Percentiles rank a stretch among this genome's conserved stretches.
These are phyloP conservation scores for Rhinatrema bivittatum DNA, from an alignment of 2,797 vertebrate genomes.

Conservation along the genomic window DNA sequence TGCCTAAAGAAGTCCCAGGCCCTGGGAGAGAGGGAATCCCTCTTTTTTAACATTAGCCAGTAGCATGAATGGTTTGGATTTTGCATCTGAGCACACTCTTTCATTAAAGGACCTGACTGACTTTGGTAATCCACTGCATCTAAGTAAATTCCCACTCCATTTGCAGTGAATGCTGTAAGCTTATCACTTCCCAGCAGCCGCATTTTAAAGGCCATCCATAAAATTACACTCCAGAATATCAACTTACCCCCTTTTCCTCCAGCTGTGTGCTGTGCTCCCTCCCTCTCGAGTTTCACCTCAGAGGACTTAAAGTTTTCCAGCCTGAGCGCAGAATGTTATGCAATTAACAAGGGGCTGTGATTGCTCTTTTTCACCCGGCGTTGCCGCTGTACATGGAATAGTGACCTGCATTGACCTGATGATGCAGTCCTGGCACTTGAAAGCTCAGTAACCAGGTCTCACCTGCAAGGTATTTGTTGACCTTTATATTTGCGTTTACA, in stretches of 20 bases:
- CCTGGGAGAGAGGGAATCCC: too few species aligned
- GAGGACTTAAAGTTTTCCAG: not conserved
- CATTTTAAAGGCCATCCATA: conserved; percentile 9
- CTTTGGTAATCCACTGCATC: conserved; percentile 25
- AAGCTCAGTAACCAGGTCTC: too few species aligned
- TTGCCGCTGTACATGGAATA: too few species aligned
- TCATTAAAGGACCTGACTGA: conserved; percentile 23
- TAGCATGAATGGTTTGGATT: conserved; percentile 8
- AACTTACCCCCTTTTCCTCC: not conserved
- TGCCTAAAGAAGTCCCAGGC: too few species aligned
- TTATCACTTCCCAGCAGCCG: conserved; percentile 22
- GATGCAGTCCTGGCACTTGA: too few species aligned
- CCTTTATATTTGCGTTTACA: too few species aligned
- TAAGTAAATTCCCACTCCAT: conserved; percentile 24
- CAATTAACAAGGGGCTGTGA: not conserved
- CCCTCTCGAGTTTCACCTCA: not conserved
- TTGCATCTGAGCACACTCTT: not conserved
- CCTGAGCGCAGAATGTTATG: conserved; percentile 4
- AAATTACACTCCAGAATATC: conserved; percentile 17
- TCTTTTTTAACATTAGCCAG: too few species aligned
- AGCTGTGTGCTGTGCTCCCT: not conserved
- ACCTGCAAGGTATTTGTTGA: too few species aligned
- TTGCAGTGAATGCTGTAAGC: conserved; percentile 2
- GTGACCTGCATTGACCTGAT: too few species aligned
- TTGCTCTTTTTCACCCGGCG: conserved; percentile 5